A percentile compares a stretch with the other conserved stretches of the same genome.
phyloP scores from a whole-genome alignment of 2,797 vertebrate species.

The Prionace glauca region DNA sequence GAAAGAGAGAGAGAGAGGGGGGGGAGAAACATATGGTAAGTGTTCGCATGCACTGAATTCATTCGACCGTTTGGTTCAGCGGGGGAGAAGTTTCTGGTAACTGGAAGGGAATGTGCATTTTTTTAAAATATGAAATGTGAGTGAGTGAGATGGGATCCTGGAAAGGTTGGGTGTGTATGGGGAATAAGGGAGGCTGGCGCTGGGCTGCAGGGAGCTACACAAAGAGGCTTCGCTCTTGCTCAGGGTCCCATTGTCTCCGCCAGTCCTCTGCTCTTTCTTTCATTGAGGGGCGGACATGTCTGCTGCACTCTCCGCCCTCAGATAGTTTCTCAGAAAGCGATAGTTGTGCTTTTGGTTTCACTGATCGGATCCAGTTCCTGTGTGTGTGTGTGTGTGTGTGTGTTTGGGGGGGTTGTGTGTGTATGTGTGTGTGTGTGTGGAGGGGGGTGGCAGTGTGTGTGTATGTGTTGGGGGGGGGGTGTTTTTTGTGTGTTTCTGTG shows the following conservation, averaged over 20 bases:
- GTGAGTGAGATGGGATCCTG: background rate
- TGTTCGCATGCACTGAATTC: background rate
- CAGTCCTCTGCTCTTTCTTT: background rate
- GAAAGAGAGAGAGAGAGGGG: too few species aligned
- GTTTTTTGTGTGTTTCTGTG: too few species aligned
- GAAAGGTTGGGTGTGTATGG: background rate
- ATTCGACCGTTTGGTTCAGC: background rate
- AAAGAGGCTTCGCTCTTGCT: background rate
- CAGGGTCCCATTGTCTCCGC: background rate
- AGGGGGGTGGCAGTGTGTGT: too few species aligned
- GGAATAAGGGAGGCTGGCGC: background rate
- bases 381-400: too few species aligned
- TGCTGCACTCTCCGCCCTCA: background rate
- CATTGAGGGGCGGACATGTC: background rate
- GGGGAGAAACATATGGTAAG: background rate
- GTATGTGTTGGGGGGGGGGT: too few species aligned
- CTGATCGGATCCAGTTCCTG: background rate
- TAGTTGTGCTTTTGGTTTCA: background rate
- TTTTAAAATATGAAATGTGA: background rate
- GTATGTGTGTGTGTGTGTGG: too few species aligned
- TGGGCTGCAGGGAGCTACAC: background rate
- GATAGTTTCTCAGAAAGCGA: background rate
- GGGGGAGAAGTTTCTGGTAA: background rate
- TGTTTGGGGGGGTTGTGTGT: too few species aligned
- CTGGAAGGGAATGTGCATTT: background rate